Conservation (phyloP, 2,797 vertebrate genomes). For the Tadarida brasiliensis region DNA sequence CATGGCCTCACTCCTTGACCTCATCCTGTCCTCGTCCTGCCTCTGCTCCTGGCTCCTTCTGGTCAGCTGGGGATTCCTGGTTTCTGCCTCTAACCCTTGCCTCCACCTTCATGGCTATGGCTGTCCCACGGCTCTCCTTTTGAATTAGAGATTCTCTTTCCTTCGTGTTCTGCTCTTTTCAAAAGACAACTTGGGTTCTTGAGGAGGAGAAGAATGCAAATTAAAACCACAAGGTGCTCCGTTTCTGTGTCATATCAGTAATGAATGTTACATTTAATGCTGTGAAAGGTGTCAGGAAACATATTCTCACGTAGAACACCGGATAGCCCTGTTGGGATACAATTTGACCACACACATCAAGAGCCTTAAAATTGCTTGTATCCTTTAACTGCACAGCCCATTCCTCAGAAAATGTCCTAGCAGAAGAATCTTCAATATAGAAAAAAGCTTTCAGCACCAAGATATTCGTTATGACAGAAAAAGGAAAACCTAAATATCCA, state of each 20-base stretch:
- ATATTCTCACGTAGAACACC: background rate
- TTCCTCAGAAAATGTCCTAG: background rate
- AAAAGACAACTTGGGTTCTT: background rate
- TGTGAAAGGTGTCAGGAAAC: background rate
- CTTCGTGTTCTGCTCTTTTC: background rate
- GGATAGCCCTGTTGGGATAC: background rate
- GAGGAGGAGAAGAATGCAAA: background rate
- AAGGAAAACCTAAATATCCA: background rate
- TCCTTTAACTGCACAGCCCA: background rate
- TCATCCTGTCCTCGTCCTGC: background rate
- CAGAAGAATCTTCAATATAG: background rate
- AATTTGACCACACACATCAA: background rate
- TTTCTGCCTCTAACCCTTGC: background rate
- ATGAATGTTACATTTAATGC: background rate
- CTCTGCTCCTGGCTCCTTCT: background rate
- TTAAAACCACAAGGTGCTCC: background rate
- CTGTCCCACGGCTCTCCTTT: background rate
- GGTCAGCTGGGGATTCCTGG: background rate
- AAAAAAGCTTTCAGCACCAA: background rate
- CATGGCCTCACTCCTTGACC: background rate
- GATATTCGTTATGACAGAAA: constrained; percentile 5
- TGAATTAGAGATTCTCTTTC: background rate
- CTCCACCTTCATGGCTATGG: background rate
- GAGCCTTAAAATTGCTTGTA: background rate
- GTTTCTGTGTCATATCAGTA: background rate